phyloP scores from a whole-genome alignment of 2,797 vertebrate species.

The Lateolabrax maculatus region DNA sequence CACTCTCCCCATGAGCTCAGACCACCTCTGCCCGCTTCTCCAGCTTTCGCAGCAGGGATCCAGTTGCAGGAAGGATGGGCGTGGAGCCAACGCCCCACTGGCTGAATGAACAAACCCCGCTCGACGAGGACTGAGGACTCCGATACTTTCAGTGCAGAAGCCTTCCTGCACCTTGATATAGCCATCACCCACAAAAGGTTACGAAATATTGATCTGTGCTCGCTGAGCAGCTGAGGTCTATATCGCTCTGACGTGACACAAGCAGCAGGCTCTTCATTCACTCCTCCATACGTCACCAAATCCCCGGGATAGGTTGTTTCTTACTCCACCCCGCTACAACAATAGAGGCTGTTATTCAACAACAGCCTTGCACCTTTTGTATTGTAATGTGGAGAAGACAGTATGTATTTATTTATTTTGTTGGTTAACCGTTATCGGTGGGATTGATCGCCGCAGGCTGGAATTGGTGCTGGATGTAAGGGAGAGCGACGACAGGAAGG shows the following conservation, averaged over 20 bases:
- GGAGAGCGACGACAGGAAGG: conserved; percentile 71
- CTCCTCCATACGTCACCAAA: conserved; percentile 3
- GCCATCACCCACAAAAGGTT: conserved; percentile 27
- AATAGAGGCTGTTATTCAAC: conserved; percentile 19
- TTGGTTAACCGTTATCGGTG: conserved; percentile 59
- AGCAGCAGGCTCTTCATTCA: conserved; percentile 3
- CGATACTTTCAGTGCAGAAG: neutral
- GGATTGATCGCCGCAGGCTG: conserved; percentile 62
- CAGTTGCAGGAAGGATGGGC: conserved; percentile 80
- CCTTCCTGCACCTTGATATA: neutral
- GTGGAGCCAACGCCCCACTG: conserved; percentile 43
- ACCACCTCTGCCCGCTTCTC: conserved; percentile 5
- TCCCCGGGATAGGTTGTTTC: neutral
- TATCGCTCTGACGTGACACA: neutral
- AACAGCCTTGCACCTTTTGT: conserved; percentile 3
- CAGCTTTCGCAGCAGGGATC: conserved; percentile 50
- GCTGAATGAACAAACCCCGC: conserved; percentile 22
- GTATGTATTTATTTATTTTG: conserved; percentile 66
- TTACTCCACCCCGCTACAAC: neutral
- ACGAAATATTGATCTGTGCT: conserved; percentile 27
- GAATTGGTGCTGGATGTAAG: conserved; percentile 57
- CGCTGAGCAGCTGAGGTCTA: conserved; percentile 34
- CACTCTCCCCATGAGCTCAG: conserved; percentile 14
- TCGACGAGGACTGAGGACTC: neutral
- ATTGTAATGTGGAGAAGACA: conserved; percentile 40